Conservation (phyloP, 2,797 vertebrate species). For the Pseudocheirus occidentalis region DNA sequence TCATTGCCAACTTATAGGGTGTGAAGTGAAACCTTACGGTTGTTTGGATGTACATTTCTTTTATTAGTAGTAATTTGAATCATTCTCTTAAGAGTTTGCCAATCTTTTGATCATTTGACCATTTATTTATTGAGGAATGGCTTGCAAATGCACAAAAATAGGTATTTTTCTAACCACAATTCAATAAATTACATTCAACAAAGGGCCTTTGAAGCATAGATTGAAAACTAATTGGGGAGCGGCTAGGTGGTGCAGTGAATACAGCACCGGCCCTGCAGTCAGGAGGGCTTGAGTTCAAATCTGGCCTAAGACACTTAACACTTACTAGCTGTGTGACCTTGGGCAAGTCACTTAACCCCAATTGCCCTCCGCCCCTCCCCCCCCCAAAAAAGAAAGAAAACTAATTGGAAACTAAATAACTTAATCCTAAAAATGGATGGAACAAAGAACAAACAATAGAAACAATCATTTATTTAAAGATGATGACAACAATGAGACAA, state of each 20-base stretch:
- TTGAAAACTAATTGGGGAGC: not conserved
- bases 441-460: not conserved
- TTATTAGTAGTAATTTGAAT: not conserved
- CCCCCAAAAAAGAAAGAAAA: too few species aligned
- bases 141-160: not conserved
- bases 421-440: not conserved
- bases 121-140: not conserved
- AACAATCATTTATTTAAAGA: not conserved
- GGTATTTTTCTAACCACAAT: too few species aligned
- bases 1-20: not conserved
- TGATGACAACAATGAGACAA: not conserved
- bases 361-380: too few species aligned
- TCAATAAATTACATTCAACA: too few species aligned
- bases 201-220: too few species aligned
- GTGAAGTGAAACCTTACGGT: not conserved
- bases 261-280: too few species aligned
- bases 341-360: too few species aligned
- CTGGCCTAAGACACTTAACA: too few species aligned
- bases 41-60: not conserved
- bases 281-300: too few species aligned
- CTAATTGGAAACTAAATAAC: not conserved
- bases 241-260: too few species aligned
- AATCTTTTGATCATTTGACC: not conserved
- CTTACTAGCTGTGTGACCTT: too few species aligned
- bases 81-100: not conserved